These are phyloP conservation scores for Ichneumoninae sp. DNA, from an alignment of 2,888 invertebrate species.

Conservation along the genomic window DNA sequence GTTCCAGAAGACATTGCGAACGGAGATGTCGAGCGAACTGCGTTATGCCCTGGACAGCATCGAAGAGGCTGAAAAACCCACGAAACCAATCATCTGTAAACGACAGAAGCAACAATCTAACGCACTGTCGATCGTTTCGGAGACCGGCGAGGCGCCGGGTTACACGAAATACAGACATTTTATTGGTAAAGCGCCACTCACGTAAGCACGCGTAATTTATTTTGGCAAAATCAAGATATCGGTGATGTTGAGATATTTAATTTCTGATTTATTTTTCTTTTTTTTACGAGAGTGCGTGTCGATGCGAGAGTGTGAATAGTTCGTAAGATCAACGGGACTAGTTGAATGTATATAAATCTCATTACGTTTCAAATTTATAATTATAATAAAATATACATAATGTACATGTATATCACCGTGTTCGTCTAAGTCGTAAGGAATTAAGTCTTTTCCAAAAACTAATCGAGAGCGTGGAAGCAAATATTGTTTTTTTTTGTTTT, in stretches of 20 bases:
- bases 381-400: conserved; percentile 36
- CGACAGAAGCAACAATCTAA: conserved; percentile 72
- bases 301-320: conserved; percentile 32
- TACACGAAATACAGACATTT: conserved; percentile 78
- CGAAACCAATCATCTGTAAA: conserved; percentile 70
- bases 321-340: conserved; percentile 26
- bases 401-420: conserved; percentile 57
- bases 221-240: neutral
- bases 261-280: neutral
- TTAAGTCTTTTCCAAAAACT: conserved; percentile 39
- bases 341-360: conserved; percentile 59
- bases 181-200: conserved; percentile 78
- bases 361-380: conserved; percentile 53
- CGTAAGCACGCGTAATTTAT: conserved; percentile 68
- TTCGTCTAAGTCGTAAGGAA: conserved; percentile 45
- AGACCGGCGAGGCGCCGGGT: conserved; percentile 71
- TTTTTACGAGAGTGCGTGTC: conserved; percentile 8
- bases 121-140: conserved; percentile 76
- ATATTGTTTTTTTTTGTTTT: conserved; percentile 15
- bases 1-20: conserved; percentile 89
- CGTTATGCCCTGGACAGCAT: conserved; percentile 89
- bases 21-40: conserved; percentile 90
- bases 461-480: conserved; percentile 28
- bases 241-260: neutral
- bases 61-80: conserved; percentile 73